These are phyloP conservation scores for Lagenorhynchus albirostris DNA, from an alignment of 2,113 vertebrate species.

Conservation along the genomic window DNA sequence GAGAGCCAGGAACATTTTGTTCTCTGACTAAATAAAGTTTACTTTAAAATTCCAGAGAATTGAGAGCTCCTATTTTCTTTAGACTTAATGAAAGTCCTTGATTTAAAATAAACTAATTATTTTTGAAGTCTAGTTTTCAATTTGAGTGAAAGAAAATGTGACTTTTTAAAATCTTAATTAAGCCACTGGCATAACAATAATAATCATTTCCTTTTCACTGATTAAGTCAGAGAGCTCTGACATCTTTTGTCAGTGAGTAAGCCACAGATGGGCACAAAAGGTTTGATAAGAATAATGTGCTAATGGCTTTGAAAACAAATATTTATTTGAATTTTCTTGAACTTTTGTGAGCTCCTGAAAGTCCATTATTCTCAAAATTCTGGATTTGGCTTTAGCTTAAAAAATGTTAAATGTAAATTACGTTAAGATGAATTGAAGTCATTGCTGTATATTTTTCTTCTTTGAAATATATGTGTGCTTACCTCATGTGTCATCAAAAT, in stretches of 20 bases:
- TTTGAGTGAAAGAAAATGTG: constrained; percentile 6
- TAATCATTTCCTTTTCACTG: background rate
- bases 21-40: constrained; percentile 21
- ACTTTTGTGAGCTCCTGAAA: background rate
- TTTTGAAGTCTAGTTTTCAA: background rate
- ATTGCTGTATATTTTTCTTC: background rate
- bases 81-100: background rate
- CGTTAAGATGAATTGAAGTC: background rate
- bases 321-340: background rate
- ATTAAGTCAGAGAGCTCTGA: background rate
- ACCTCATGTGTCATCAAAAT: background rate
- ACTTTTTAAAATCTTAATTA: background rate
- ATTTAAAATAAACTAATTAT: constrained; percentile 34
- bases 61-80: background rate
- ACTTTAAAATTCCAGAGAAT: constrained; percentile 22
- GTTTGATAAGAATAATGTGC: background rate
- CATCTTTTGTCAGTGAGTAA: background rate
- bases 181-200: background rate
- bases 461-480: background rate
- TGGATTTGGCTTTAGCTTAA: background rate
- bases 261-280: background rate
- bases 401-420: background rate
- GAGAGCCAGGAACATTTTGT: background rate
- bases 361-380: background rate
- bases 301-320: background rate